Evolutionary conservation across 2,888 invertebrate genomes (phyloP), one percentile per base, ranked within the genome.

Genomic region (Drosophila basisetae): DNA sequence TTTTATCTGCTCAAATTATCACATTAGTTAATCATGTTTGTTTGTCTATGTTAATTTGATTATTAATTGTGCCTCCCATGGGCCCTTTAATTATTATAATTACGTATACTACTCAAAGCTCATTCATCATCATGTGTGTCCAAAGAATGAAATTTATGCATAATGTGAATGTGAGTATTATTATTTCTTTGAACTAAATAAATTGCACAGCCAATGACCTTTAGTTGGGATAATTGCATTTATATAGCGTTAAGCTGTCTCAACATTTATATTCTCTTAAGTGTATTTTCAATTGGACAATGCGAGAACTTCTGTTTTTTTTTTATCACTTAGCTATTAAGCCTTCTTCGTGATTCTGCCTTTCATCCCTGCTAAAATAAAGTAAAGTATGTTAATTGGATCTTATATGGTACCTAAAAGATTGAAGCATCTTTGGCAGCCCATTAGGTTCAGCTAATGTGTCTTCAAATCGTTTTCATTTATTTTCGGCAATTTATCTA

Each of bases 1-100:
- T 59, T 60, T 69, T 56, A 61, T 41, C 76, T 66, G 68, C 73
- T 71, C 78, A 68, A 81, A 83, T 75, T 72, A 86, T 75, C 82
- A 76, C 74, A 85, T 83, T 74, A 79, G 65, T 52, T 73, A 71
- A 64, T 59, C 72, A 61, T 76, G 61, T 71, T 75, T 75, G 69
- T 56, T 66, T 62, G 55, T 47, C 31, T 68, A 70, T 73, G 62
- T 47, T 66, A 9, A 47, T 22, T 47, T 59, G 53, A 47, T 47
- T 47, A 47, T 47, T 47, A 13, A 22, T 41, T 64, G 41, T 28
- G n/a, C 3, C 61, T 62, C 70, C 64, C 61, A 58, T 54, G 13
- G 72, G 56, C 64, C 13, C 22, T 61, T 58, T 61, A 77, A 77
- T 77, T 77, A 77, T 60, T 37, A 63, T 77, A 68, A 77, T 77